phyloP scores from a whole-genome alignment of 2,113 vertebrate genomes.

The Eidolon helvum region DNA sequence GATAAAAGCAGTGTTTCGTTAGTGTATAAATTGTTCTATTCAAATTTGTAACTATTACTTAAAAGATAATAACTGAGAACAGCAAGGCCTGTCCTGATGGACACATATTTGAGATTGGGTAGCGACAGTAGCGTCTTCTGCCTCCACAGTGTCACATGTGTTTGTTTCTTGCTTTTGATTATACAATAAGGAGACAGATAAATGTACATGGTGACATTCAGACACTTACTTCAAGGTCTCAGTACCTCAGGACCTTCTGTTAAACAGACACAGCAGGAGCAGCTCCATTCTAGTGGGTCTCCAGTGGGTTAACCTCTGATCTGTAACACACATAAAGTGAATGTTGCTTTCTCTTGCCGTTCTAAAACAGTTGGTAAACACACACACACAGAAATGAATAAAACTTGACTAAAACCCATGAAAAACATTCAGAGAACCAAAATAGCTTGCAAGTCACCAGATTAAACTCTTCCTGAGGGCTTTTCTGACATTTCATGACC shows the following conservation, averaged over 20 bases:
- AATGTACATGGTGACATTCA: background rate
- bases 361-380: conserved; percentile 13
- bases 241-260: background rate
- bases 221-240: background rate
- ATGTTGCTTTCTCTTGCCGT: background rate
- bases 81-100: background rate
- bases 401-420: background rate
- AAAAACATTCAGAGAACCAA: background rate
- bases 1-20: background rate
- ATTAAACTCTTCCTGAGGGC: background rate
- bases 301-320: background rate
- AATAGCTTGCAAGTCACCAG: background rate
- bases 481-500: background rate
- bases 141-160: accelerated
- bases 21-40: background rate
- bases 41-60: background rate
- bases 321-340: background rate
- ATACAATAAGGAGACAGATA: background rate
- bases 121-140: accelerated
- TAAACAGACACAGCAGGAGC: background rate
- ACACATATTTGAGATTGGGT: background rate
- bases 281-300: background rate
- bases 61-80: background rate
- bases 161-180: background rate
- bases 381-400: background rate